Evolutionary conservation across 2,888 invertebrate genomes (phyloP), one percentile per base, ranked within the genome.

Genomic region (Diplolepis rosae): DNA sequence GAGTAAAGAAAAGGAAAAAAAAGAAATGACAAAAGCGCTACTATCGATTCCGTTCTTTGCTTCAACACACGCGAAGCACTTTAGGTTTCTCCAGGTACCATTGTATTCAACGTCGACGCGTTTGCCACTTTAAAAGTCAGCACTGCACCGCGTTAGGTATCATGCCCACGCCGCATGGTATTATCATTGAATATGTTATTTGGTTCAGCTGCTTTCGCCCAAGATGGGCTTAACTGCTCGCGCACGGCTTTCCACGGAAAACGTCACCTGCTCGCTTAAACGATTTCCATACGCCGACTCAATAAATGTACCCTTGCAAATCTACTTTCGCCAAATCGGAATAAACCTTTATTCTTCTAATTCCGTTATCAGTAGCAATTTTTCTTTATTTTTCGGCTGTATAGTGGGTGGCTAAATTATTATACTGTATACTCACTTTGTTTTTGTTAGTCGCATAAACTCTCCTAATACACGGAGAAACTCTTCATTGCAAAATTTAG

Each of bases 81-180:
- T 75, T 39, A 68, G 70, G 65, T 72, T 66, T 68, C 69, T 66
- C 68, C 42, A 70, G 69, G 51, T 70, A 54, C 71, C 75, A 77
- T 79, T 78, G 75, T 77, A 65, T 75, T 66, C 73, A 66, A 9
- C 50, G 45, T 65, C 69, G 22, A 67, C 35, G 30, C 54, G 69
- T 65, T 75, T 71, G 68, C 52, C 66, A 67, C 67, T 71, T 75
- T 74, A 73, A 78, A 77, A 78, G 74, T 74, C 74, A 76, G 68
- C 72, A 72, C 35, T 69, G 66, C 65, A 56, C 67, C 52, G 70
- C 67, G 54, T 71, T 61, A 71, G 71, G 61, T 56, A 71, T 50
- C 61, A 68, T 56, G 56, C 56, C 48, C 52, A 45, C 69, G 28
- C 65, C 50, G 30, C 69, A 39, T 35, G 67, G 66, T 65, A 71